These are phyloP conservation scores for Streptopelia turtur DNA, from an alignment of 2,797 vertebrate genomes.

Conservation along the genomic window DNA sequence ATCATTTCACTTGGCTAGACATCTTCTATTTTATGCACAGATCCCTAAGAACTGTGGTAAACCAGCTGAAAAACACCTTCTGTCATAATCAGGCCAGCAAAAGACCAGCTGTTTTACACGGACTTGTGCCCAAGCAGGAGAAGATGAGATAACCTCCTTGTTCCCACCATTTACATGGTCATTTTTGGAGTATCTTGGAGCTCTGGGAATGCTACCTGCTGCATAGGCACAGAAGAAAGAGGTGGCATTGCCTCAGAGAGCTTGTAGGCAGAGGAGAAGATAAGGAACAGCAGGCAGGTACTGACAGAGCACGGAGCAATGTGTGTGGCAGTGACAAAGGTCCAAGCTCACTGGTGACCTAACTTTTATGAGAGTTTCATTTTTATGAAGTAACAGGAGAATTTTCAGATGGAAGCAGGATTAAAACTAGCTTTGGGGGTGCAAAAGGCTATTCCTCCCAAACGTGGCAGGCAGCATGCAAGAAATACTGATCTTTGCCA, in stretches of 20 bases:
- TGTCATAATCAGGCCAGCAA: neutral
- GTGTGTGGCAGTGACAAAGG: neutral
- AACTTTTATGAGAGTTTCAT: neutral
- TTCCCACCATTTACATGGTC: neutral
- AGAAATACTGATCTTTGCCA: neutral
- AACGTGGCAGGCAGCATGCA: neutral
- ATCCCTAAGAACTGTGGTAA: neutral
- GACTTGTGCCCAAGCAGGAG: neutral
- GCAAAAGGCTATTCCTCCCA: neutral
- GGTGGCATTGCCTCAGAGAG: neutral
- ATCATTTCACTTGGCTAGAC: neutral
- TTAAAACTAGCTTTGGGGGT: neutral
- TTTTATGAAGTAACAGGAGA: neutral
- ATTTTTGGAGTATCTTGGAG: neutral
- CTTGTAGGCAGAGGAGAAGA: neutral
- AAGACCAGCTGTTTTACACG: neutral
- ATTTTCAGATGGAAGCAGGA: neutral
- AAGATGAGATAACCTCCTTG: neutral
- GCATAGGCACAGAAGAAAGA: neutral
- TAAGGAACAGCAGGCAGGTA: neutral
- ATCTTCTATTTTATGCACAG: neutral
- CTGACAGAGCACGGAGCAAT: neutral
- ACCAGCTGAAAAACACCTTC: slow-evolving; percentile 16
- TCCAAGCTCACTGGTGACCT: neutral
- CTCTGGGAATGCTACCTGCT: neutral